Evolutionary conservation across 1,140 invertebrate species (phyloP).

Genomic region (Saxidomus purpurata): DNA sequence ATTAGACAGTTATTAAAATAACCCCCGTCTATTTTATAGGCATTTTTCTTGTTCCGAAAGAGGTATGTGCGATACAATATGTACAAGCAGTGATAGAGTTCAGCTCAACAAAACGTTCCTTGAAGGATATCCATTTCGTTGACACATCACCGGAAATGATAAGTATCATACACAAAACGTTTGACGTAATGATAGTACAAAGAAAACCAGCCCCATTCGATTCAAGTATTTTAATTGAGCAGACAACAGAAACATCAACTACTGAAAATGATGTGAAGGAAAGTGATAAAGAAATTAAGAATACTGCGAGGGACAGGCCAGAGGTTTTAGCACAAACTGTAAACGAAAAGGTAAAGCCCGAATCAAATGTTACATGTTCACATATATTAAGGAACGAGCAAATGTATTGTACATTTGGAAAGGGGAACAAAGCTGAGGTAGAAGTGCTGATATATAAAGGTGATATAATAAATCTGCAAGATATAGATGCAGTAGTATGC

Average conservation of each 20-base stretch:
- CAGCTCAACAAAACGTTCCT: background rate
- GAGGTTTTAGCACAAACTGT: background rate
- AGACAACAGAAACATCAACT: background rate
- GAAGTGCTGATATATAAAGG: background rate
- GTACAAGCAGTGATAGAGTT: background rate
- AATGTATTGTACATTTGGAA: background rate
- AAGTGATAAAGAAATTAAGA: background rate
- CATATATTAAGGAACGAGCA: background rate
- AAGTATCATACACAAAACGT: background rate
- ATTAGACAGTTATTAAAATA: no score
- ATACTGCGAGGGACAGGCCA: background rate
- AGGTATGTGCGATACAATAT: constrained; percentile 23
- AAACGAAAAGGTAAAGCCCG: background rate
- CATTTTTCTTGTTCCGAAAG: background rate
- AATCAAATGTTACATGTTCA: background rate
- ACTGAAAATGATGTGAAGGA: background rate
- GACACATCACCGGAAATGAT: background rate
- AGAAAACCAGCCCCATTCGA: background rate
- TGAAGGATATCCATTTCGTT: constrained; percentile 38
- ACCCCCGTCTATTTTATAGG: no score
- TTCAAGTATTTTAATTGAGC: background rate
- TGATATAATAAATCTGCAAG: background rate
- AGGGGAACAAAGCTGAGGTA: background rate
- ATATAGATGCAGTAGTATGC: constrained; percentile 1
- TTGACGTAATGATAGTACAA: background rate